Evolutionary conservation across 2,888 invertebrate genomes (phyloP), one percentile per base, ranked within the genome.

Genomic region (Nipponacmea schrenckii): DNA sequence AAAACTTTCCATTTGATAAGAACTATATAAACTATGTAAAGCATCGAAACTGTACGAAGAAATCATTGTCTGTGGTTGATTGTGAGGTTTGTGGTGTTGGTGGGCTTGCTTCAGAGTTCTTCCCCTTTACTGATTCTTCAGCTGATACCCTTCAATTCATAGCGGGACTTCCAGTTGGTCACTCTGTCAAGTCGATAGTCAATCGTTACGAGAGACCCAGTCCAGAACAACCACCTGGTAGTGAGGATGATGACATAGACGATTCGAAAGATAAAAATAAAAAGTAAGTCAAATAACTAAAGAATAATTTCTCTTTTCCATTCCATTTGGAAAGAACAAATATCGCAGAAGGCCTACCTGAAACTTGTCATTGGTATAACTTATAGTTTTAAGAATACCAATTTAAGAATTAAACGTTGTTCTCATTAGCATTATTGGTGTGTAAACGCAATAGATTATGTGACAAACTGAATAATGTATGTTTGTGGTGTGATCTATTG

Each of bases 131-230:
- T 64, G 64, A 62, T 66, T 67, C 46, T 64, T 56, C 75, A 77
- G 76, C 69, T 48, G 62, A 64, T 68, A 46, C 70, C 65, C 76
- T 78, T 73, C 72, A 69, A 73, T 68, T 76, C 71, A 78, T 78
- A 76, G 78, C 78, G 62, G 78, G 78, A 17, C 69, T 76, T 15
- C 71, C 72, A 50, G 68, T 56, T 4, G 76, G 73, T 10, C 78
- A 78, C 68, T 74, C 76, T 4, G 76, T 78, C 48, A 70, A 69
- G 72, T 73, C 73, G 63, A 75, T 78, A 50, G 67, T 76, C 67
- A 67, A 68, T 62, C 71, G 78, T 14, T 76, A 76, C 64, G 71
- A 78, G 39, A 67, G 45, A 31, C 46, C 69, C 44, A 31, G 56
- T 56, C 67, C 67, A 67, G 50, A 50, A 48, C 48, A 26, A 67